These are phyloP conservation scores for Trichosurus vulpecula DNA, from an alignment of 2,797 vertebrate genomes.

Conservation along the genomic window DNA sequence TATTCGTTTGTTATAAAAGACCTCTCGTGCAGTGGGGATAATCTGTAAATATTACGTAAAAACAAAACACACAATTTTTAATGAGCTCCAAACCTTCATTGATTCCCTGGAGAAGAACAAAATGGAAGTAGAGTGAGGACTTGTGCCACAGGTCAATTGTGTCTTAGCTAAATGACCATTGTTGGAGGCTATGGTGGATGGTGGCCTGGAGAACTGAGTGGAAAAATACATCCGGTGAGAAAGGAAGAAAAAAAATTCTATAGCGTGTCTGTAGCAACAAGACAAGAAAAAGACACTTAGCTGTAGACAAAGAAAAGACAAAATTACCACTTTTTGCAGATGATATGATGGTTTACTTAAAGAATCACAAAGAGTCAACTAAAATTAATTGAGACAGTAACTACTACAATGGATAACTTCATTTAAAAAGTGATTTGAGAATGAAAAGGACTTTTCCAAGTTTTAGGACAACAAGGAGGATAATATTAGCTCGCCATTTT, in stretches of 20 bases:
- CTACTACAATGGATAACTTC: no score
- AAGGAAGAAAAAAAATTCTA: no score
- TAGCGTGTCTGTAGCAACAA: no score
- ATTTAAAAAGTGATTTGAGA: no score
- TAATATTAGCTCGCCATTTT: no score
- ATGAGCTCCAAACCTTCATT: slow-evolving; percentile 87
- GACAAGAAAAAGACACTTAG: background rate
- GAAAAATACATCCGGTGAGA: background rate
- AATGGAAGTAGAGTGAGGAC: slow-evolving; percentile 80
- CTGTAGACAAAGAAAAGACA: no score
- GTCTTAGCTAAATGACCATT: background rate
- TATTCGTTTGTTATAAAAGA: background rate
- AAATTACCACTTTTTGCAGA: background rate
- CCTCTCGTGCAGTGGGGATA: background rate
- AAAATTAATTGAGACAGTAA: no score
- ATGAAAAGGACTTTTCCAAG: no score
- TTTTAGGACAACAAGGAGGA: no score
- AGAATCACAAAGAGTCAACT: no score
- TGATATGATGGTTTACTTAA: background rate
- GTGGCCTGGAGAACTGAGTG: background rate
- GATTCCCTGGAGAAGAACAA: slow-evolving; percentile 81
- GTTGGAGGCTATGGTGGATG: background rate
- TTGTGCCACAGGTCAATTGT: background rate
- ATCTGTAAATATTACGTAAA: background rate
- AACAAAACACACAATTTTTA: background rate